These are phyloP conservation scores for Cyphomyrus discorhynchus DNA, from an alignment of 2,113 vertebrate species.

Conservation along the genomic window DNA sequence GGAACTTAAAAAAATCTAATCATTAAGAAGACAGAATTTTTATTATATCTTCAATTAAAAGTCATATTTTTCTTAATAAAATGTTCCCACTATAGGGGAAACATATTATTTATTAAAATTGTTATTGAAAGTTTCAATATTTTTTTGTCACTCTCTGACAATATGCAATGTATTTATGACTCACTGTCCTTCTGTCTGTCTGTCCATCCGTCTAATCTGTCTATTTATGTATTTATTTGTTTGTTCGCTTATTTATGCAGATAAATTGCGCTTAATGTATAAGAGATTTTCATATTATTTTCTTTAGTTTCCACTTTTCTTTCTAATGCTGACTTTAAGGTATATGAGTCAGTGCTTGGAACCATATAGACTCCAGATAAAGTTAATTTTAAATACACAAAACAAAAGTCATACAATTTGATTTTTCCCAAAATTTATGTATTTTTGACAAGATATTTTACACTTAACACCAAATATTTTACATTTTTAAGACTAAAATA, in stretches of 20 bases:
- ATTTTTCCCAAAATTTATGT: not conserved
- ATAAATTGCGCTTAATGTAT: not conserved
- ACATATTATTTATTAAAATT: no score
- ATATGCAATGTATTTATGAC: not conserved
- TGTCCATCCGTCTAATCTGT: not conserved
- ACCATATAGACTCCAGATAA: not conserved
- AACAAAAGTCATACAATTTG: not conserved
- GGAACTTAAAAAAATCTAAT: not conserved
- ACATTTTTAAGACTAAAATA: not conserved
- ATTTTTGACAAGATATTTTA: not conserved
- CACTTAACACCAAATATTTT: not conserved
- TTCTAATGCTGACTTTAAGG: no score
- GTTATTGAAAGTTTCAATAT: not conserved
- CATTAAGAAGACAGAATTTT: not conserved
- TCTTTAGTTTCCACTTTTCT: no score
- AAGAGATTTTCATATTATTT: not conserved
- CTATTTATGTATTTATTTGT: not conserved
- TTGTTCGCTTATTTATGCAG: not conserved
- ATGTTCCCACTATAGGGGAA: no score
- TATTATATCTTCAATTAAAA: not conserved
- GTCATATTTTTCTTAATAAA: no score
- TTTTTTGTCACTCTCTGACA: not conserved
- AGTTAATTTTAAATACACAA: not conserved
- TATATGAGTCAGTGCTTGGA: not conserved
- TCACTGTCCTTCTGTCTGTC: not conserved